These are phyloP conservation scores for Mesocricetus auratus DNA, from an alignment of 2,113 vertebrate species.

Conservation along the genomic window DNA sequence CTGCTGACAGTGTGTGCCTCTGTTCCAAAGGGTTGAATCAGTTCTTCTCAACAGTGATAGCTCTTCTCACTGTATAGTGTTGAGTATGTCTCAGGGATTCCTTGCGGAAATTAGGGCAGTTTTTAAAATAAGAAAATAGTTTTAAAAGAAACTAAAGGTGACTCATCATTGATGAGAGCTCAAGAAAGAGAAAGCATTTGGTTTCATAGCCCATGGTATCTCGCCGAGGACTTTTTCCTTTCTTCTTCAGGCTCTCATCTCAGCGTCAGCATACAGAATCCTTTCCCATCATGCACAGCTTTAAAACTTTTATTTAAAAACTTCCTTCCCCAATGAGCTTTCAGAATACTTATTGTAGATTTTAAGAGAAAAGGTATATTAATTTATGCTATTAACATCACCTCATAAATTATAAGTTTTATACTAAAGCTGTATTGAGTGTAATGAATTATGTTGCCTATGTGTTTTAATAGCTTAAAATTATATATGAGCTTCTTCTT, in stretches of 20 bases:
- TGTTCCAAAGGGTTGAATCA: conserved; percentile 84
- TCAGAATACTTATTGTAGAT: conserved; percentile 93
- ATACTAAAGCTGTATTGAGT: conserved; percentile 93
- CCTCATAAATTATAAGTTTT: conserved; percentile 95
- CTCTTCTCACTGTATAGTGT: conserved; percentile 87
- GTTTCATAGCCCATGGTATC: conserved; percentile 81
- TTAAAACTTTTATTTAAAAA: conserved; percentile 92
- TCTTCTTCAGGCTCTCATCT: conserved; percentile 87
- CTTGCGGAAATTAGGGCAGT: conserved; percentile 91
- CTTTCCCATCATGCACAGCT: conserved; percentile 88
- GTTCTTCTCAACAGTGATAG: conserved; percentile 87
- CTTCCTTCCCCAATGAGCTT: conserved; percentile 87
- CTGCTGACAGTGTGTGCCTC: conserved; percentile 79
- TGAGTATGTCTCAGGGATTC: conserved; percentile 93
- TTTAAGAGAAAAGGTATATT: conserved; percentile 93
- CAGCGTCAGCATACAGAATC: conserved; percentile 84
- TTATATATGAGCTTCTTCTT: conserved; percentile 90
- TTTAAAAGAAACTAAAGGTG: conserved; percentile 88
- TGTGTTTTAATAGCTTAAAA: conserved; percentile 92
- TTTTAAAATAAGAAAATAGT: conserved; percentile 84
- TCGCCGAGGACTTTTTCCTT: conserved; percentile 81
- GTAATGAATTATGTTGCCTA: conserved; percentile 93
- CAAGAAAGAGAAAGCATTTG: conserved; percentile 85
- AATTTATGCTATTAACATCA: conserved; percentile 94
- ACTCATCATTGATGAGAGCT: conserved; percentile 86